phyloP scores from a whole-genome alignment of 2,113 vertebrate genomes.

The Mastomys natalensis region DNA sequence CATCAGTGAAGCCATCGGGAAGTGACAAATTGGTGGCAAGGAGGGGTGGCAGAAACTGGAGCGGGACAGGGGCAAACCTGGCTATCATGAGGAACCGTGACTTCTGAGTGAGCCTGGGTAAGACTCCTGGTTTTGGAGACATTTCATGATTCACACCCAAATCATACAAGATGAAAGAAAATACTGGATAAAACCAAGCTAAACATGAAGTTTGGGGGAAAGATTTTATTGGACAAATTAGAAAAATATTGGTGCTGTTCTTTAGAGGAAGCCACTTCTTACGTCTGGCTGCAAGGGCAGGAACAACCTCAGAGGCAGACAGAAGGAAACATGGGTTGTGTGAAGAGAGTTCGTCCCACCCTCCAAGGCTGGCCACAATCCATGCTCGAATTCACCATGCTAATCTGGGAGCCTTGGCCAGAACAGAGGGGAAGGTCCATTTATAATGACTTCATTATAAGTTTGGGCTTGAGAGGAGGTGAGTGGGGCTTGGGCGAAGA shows the following conservation, averaged over 20 bases:
- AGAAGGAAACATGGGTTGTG: neutral
- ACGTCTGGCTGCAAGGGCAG: slow-evolving; percentile 57
- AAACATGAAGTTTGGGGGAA: slow-evolving; percentile 61
- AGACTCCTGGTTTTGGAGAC: slow-evolving; percentile 59
- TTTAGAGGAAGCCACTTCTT: slow-evolving; percentile 66
- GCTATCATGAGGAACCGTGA: neutral
- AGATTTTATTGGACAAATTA: slow-evolving; percentile 77
- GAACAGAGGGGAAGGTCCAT: neutral
- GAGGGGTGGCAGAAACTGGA: neutral
- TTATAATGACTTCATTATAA: neutral
- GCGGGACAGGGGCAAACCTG: neutral
- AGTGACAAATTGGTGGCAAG: neutral
- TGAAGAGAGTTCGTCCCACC: neutral
- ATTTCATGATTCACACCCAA: slow-evolving; percentile 77
- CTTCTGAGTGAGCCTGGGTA: slow-evolving; percentile 1
- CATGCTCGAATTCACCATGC: neutral
- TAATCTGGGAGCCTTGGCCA: slow-evolving; percentile 27
- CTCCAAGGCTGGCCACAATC: neutral
- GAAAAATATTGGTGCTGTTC: slow-evolving; percentile 76
- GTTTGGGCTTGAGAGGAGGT: neutral
- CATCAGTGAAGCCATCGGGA: neutral
- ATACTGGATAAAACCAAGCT: slow-evolving; percentile 73
- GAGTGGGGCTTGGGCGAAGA: neutral
- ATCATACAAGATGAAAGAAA: slow-evolving; percentile 75
- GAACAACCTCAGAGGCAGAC: slow-evolving; percentile 11